phyloP scores from a whole-genome alignment of 2,797 vertebrate species.

The Iguana delicatissima region DNA sequence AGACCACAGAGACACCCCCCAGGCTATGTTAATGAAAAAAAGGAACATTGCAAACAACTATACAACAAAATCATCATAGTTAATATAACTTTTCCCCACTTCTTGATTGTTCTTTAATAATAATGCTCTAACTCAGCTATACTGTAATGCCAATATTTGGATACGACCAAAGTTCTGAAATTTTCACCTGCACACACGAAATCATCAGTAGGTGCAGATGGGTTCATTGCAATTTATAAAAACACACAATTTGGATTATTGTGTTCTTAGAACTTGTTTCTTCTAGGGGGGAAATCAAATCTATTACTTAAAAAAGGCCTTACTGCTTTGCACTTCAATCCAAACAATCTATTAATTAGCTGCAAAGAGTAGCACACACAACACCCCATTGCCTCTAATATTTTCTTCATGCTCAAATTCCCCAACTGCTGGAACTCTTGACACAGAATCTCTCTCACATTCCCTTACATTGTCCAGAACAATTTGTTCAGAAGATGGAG shows the following conservation, averaged over 20 bases:
- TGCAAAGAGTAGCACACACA: not conserved
- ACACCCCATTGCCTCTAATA: not conserved
- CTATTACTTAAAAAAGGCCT: not conserved
- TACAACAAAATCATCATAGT: not conserved
- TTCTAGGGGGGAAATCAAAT: not conserved
- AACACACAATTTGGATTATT: not conserved
- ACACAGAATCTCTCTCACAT: not conserved
- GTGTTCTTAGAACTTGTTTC: not conserved
- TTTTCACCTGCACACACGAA: not conserved
- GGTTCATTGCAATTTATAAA: not conserved
- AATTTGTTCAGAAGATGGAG: not conserved
- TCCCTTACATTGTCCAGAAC: not conserved
- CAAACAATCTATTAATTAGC: not conserved
- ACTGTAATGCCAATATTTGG: not conserved
- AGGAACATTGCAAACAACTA: not conserved
- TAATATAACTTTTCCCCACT: not conserved
- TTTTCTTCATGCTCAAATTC: not conserved
- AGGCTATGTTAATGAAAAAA: not conserved
- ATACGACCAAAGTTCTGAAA: not conserved
- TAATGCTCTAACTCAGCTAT: not conserved
- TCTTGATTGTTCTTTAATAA: not conserved
- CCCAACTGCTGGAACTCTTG: not conserved
- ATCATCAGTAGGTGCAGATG: not conserved
- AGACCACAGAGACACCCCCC: not conserved
- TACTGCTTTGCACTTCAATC: not conserved